A percentile compares a stretch with the other conserved stretches of the same genome.
Evolutionary conservation across 2,797 vertebrate genomes (phyloP).

Genomic region (Octomys mimax): DNA sequence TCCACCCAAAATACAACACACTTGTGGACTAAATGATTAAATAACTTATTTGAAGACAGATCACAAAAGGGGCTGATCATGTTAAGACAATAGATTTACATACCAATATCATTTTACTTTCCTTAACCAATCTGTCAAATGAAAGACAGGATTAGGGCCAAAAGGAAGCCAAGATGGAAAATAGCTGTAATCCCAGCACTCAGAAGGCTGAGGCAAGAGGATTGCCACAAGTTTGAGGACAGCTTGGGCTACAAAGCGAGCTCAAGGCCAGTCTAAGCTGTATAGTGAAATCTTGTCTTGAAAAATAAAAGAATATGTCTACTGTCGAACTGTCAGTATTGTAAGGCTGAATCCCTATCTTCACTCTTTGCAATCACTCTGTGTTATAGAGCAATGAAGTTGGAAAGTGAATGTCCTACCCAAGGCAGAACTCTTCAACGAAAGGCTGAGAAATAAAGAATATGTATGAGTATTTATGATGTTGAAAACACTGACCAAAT

Average conservation of each 20-base stretch:
- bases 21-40: not conserved
- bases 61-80: not conserved
- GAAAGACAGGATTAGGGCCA: not conserved
- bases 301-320: not conserved
- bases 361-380: not conserved
- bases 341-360: not conserved
- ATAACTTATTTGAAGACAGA: not conserved
- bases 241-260: not conserved
- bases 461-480: not conserved
- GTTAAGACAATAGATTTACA: not conserved
- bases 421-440: not conserved
- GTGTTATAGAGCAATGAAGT: not conserved
- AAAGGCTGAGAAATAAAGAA: not conserved
- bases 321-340: not conserved
- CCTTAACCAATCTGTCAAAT: not conserved
- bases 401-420: not conserved
- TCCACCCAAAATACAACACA: constrained; percentile 1
- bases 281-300: not conserved
- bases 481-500: not conserved
- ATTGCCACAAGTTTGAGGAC: not conserved
- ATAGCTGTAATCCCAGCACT: not conserved
- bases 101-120: not conserved
- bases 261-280: not conserved
- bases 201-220: not conserved
- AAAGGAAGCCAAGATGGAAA: not conserved